phyloP scores from a whole-genome alignment of 1,140 invertebrate species.

The Drosophila quadrilineata region DNA sequence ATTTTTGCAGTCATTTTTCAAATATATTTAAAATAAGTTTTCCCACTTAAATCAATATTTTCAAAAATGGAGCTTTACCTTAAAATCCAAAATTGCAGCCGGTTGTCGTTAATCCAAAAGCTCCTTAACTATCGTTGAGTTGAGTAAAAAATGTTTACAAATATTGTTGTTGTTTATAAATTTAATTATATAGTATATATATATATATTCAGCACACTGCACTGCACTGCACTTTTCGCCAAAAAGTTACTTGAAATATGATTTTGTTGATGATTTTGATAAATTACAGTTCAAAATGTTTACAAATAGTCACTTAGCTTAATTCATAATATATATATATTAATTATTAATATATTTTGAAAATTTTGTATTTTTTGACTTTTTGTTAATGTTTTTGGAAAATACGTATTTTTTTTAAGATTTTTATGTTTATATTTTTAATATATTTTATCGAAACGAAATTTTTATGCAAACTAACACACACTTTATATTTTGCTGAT shows the following conservation, averaged over 20 bases:
- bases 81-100: slow-evolving; percentile 69
- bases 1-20: too few species aligned
- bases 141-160: slow-evolving; percentile 50
- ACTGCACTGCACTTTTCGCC: slow-evolving; percentile 47
- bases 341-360: slow-evolving; percentile 33
- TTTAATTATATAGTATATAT: slow-evolving; percentile 30
- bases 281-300: slow-evolving; percentile 50
- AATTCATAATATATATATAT: slow-evolving; percentile 52
- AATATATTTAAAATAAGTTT: not conserved
- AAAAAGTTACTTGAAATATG: slow-evolving; percentile 20
- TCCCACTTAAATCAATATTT: not conserved
- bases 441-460: slow-evolving; percentile 75
- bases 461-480: slow-evolving; percentile 81
- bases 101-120: slow-evolving; percentile 65
- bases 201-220: slow-evolving; percentile 36
- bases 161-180: slow-evolving; percentile 30
- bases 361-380: slow-evolving; percentile 48
- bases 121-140: slow-evolving; percentile 13
- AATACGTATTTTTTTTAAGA: slow-evolving; percentile 32
- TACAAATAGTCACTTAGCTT: slow-evolving; percentile 66
- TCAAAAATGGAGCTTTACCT: slow-evolving; percentile 37
- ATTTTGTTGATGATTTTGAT: slow-evolving; percentile 10
- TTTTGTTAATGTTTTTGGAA: slow-evolving; percentile 15
- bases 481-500: slow-evolving; percentile 66
- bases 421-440: slow-evolving; percentile 45